Conservation (phyloP, 2,113 vertebrate genomes). For the Chamaea fasciata region DNA sequence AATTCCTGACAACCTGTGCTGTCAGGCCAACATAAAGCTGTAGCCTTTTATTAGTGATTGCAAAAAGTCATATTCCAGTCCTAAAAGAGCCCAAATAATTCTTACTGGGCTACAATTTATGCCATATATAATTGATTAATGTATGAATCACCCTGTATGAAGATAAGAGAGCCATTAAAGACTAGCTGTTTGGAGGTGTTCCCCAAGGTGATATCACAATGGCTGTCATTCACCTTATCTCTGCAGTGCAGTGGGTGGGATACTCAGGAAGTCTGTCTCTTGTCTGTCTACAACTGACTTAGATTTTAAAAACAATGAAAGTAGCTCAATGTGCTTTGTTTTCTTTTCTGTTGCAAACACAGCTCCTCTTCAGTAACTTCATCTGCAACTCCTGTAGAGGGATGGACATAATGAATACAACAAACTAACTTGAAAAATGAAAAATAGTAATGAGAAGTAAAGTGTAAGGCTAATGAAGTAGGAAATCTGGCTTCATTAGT, state of each 20-base stretch:
- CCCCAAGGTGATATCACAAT: conserved; percentile 1
- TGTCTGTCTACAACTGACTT: not conserved
- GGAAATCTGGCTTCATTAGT: conserved; percentile 31
- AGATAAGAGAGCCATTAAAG: not conserved
- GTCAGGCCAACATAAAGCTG: not conserved
- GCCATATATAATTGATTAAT: not conserved
- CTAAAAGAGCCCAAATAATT: not conserved
- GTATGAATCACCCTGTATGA: not conserved
- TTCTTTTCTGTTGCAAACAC: not conserved
- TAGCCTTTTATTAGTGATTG: not conserved
- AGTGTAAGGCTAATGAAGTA: conserved; percentile 23
- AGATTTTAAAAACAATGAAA: conserved; percentile 18
- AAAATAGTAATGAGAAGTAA: conserved; percentile 1
- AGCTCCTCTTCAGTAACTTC: not conserved
- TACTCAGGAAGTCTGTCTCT: not conserved
- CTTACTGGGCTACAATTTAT: not conserved
- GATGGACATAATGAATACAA: not conserved
- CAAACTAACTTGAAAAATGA: not conserved
- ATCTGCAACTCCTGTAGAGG: not conserved
- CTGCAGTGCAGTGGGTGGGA: not conserved
- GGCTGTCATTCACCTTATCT: conserved; percentile 35
- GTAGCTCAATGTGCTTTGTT: not conserved
- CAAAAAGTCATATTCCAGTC: not conserved
- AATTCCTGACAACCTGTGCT: not conserved
- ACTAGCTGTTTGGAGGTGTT: not conserved